These are phyloP conservation scores for Tethea ocularis DNA, from an alignment of 2,888 invertebrate genomes.

Conservation along the genomic window DNA sequence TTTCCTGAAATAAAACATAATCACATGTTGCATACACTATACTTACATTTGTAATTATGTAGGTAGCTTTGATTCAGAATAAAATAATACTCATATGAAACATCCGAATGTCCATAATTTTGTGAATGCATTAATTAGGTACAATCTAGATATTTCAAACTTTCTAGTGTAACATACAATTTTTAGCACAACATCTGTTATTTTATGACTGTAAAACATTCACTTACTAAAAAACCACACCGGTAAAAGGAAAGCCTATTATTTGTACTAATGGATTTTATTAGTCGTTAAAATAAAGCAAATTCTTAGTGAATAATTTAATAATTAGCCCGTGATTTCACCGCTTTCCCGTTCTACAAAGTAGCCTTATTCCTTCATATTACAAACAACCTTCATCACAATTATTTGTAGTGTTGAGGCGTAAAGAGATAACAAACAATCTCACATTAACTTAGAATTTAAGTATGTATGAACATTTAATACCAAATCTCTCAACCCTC, in stretches of 20 bases:
- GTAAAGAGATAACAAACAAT: too few relatives aligned
- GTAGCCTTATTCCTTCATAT: too few relatives aligned
- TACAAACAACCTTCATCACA: too few relatives aligned
- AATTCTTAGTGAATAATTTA: too few relatives aligned
- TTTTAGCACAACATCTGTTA: neutral
- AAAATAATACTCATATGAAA: neutral
- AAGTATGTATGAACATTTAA: too few relatives aligned
- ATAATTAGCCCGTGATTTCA: too few relatives aligned
- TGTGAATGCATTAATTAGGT: neutral
- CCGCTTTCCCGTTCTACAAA: too few relatives aligned
- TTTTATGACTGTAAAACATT: constrained; percentile 2
- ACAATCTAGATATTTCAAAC: constrained; percentile 11
- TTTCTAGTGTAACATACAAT: constrained; percentile 9
- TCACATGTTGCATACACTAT: too few relatives aligned
- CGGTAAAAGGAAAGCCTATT: neutral
- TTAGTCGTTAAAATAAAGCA: too few relatives aligned
- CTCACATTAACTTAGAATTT: too few relatives aligned
- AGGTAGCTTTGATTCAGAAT: neutral
- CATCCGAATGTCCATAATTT: constrained; percentile 6
- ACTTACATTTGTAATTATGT: neutral
- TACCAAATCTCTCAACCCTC: too few relatives aligned
- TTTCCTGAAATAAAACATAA: neutral
- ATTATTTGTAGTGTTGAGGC: too few relatives aligned
- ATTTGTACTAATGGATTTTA: neutral
- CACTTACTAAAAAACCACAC: neutral